A percentile compares a stretch with the other conserved stretches of the same genome.
Conservation (phyloP, 2,888 invertebrate genomes). For the Muscina levida region DNA sequence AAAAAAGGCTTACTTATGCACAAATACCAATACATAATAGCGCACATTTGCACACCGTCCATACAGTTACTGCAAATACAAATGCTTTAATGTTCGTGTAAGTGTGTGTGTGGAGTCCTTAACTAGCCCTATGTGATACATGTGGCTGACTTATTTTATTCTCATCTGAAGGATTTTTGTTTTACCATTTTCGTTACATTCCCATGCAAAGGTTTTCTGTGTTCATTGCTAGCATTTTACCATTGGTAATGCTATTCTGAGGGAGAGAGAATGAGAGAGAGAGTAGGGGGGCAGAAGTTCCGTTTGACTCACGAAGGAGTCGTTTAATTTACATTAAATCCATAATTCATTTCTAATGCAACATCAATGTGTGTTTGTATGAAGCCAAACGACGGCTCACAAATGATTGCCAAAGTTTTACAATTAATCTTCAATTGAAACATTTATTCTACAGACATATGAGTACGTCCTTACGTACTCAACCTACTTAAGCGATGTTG, state of each 20-base stretch:
- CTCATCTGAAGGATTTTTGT: constrained; percentile 4
- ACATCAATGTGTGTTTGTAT: neutral
- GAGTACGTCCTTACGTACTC: no score
- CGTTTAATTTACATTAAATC: constrained; percentile 35
- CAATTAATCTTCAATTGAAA: constrained; percentile 32
- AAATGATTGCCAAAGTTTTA: constrained; percentile 23
- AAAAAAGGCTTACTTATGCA: constrained; percentile 21
- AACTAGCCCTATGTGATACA: neutral
- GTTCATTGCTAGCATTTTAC: neutral
- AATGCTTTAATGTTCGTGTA: no score
- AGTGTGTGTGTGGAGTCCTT: no score
- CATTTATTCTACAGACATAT: constrained; percentile 4
- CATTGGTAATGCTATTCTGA: no score
- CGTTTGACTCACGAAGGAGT: neutral
- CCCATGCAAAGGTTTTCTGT: constrained; percentile 11
- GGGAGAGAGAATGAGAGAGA: no score
- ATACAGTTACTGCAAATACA: no score
- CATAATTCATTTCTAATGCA: constrained; percentile 28
- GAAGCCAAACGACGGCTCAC: neutral
- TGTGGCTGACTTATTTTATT: constrained; percentile 16
- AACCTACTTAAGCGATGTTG: no score
- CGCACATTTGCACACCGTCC: neutral
- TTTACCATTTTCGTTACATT: constrained; percentile 5
- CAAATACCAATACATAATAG: no score
- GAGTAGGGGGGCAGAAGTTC: neutral